Percentiles rank a stretch among this genome's conserved stretches.
These are phyloP conservation scores for Disparrhopalites patrizii DNA, from an alignment of 2,888 invertebrate species.

Conservation along the genomic window DNA sequence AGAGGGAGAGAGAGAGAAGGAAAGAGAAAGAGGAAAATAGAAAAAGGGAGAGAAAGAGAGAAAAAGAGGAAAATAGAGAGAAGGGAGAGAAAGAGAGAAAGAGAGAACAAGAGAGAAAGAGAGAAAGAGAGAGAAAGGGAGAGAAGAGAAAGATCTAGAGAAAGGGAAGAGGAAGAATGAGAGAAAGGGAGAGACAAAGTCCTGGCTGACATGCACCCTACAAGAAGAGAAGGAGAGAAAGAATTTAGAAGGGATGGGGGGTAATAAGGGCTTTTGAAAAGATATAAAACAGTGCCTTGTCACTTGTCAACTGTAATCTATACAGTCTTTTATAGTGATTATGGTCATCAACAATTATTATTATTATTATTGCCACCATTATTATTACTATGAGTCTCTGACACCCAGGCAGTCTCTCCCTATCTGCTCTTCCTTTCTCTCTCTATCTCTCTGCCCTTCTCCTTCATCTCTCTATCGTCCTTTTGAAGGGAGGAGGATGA, in stretches of 20 bases:
- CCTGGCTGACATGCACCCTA: background rate
- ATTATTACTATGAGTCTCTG: too few species aligned
- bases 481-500: too few species aligned
- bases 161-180: background rate
- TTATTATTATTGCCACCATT: too few species aligned
- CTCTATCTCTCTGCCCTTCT: too few species aligned
- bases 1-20: background rate
- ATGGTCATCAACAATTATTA: slow-evolving; percentile 7
- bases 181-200: background rate
- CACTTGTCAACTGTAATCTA: background rate
- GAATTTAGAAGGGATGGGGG: too few species aligned
- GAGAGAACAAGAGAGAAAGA: too few species aligned
- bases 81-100: background rate
- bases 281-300: background rate
- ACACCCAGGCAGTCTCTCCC: background rate
- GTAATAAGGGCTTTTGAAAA: slow-evolving; percentile 9
- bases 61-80: background rate
- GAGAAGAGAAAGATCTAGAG: background rate
- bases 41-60: background rate
- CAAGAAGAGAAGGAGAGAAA: background rate
- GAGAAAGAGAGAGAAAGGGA: background rate
- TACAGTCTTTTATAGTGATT: background rate
- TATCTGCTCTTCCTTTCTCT: too few species aligned
- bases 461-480: too few species aligned
- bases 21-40: background rate